Evolutionary conservation across 2,888 invertebrate genomes (phyloP).

Genomic region (Xylocampa areola): DNA sequence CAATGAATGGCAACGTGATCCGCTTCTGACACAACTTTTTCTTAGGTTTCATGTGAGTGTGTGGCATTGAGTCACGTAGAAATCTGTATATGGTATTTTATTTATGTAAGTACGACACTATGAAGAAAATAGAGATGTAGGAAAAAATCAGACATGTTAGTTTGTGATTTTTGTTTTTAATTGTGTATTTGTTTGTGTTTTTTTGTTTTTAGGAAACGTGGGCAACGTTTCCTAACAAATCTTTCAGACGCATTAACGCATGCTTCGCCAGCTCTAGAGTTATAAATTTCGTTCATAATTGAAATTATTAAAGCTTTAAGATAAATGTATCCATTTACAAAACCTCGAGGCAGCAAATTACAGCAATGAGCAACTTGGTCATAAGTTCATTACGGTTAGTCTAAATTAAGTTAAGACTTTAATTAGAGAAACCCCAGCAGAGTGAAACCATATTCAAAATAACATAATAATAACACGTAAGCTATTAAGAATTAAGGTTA

Average conservation of each 20-base stretch:
- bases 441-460: slow-evolving; percentile 18
- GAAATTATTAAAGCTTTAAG: no score
- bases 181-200: no score
- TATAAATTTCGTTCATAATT: no score
- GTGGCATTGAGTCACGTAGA: background rate
- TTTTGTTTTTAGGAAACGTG: no score
- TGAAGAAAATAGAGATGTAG: no score
- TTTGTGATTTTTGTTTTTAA: no score
- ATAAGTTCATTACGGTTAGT: slow-evolving; percentile 30
- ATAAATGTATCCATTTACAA: background rate
- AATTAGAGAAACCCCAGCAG: slow-evolving; percentile 36
- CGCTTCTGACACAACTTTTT: slow-evolving; percentile 24
- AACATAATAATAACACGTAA: slow-evolving; percentile 19
- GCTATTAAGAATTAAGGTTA: slow-evolving; percentile 9
- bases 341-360: slow-evolving; percentile 3
- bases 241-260: no score
- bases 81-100: background rate
- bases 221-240: no score
- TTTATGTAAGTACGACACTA: no score
- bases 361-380: slow-evolving; percentile 15
- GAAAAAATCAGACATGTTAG: no score
- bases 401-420: slow-evolving; percentile 41
- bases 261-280: no score
- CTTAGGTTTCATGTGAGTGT: slow-evolving; percentile 2
- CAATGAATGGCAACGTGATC: slow-evolving; percentile 22